These are phyloP conservation scores for Drosophila ochracea DNA, from an alignment of 2,888 invertebrate species.

Conservation along the genomic window DNA sequence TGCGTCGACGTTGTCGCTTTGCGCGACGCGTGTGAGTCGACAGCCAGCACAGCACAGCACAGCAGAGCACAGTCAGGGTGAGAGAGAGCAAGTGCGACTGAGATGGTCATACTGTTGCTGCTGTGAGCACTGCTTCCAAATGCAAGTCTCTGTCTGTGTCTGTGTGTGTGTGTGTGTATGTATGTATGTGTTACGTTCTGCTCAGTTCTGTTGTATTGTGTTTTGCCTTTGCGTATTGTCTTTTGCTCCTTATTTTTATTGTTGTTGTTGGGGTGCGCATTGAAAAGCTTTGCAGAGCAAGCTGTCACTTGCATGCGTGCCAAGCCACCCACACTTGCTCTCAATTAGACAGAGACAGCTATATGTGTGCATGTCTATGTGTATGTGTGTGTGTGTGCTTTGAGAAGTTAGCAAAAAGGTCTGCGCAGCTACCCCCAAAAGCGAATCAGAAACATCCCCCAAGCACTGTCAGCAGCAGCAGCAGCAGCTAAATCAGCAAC, in stretches of 20 bases:
- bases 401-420: constrained; percentile 30
- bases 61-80: neutral
- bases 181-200: constrained; percentile 2
- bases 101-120: constrained; percentile 42
- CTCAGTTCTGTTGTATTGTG: constrained; percentile 8
- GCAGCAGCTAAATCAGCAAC: neutral
- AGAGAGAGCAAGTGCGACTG: constrained; percentile 35
- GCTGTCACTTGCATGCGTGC: constrained; percentile 60
- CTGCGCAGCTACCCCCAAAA: constrained; percentile 66
- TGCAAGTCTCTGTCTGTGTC: constrained; percentile 4
- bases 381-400: constrained; percentile 8
- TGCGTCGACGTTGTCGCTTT: constrained; percentile 69
- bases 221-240: constrained; percentile 13
- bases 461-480: constrained; percentile 19
- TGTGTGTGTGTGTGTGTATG: neutral
- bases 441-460: constrained; percentile 52
- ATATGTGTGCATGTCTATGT: constrained; percentile 1
- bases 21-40: constrained; percentile 39
- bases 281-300: constrained; percentile 38
- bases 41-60: constrained; percentile 3
- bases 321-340: constrained; percentile 37
- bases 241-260: constrained; percentile 5
- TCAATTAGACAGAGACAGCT: constrained; percentile 33
- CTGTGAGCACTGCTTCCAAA: constrained; percentile 8
- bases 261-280: constrained; percentile 10